These are phyloP conservation scores for Sus cebifrons DNA, from an alignment of 2,797 vertebrate species.

Conservation along the genomic window DNA sequence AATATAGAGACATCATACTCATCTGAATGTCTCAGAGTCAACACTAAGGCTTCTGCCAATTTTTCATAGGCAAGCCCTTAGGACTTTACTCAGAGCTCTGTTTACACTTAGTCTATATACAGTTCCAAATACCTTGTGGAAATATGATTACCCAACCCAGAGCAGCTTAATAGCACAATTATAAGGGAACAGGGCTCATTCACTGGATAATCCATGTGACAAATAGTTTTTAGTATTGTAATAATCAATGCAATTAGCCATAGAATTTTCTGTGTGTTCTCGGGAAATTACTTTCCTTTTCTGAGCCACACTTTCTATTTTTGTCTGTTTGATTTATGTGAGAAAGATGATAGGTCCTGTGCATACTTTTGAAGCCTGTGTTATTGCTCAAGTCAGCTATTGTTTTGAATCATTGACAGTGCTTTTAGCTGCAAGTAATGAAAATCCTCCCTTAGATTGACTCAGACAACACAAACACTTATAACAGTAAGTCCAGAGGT, in stretches of 20 bases:
- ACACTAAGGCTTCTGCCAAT: background rate
- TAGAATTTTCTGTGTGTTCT: conserved; percentile 15
- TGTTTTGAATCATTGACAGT: background rate
- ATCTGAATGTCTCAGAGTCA: background rate
- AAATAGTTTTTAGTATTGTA: background rate
- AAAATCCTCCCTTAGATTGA: conserved; percentile 56
- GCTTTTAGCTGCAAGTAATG: conserved; percentile 68
- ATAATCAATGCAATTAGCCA: conserved; percentile 26
- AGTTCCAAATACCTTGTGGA: background rate
- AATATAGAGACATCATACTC: background rate
- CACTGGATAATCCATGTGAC: background rate
- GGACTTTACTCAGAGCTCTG: background rate
- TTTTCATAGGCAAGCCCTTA: conserved; percentile 43
- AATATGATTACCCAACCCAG: background rate
- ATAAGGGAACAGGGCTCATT: conserved; percentile 29
- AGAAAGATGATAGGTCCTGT: conserved; percentile 16
- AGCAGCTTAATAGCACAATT: conserved; percentile 31
- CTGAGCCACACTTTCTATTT: conserved; percentile 27
- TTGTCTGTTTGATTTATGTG: conserved; percentile 16
- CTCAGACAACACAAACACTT: conserved; percentile 56
- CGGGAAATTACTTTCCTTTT: conserved; percentile 55
- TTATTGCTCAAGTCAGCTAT: conserved; percentile 55
- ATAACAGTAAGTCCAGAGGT: conserved; percentile 50
- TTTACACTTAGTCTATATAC: conserved; percentile 2
- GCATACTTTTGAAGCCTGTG: background rate